These are phyloP conservation scores for Pseudocheirus occidentalis DNA, from an alignment of 2,797 vertebrate genomes.

Conservation along the genomic window DNA sequence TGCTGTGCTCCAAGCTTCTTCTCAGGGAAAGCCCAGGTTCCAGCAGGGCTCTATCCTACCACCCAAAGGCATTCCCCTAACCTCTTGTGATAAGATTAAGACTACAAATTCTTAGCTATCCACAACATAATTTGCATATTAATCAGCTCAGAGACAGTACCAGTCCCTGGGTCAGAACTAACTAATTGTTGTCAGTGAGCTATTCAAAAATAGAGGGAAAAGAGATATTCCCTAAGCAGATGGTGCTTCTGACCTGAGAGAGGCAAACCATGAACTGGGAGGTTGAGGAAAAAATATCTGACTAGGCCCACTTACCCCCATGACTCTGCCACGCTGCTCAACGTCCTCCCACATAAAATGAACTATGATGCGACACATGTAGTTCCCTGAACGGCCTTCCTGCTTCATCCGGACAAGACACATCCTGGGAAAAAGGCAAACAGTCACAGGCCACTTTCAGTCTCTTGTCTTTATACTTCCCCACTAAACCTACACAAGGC, in stretches of 20 bases:
- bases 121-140: neutral
- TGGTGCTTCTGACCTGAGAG: slow-evolving; percentile 8
- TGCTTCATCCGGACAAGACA: slow-evolving; percentile 97
- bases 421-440: slow-evolving; percentile 88
- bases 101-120: neutral
- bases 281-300: neutral
- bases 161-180: neutral
- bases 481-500: neutral
- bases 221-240: slow-evolving; percentile 22
- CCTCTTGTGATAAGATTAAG: neutral
- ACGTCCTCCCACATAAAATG: slow-evolving; percentile 99
- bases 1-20: neutral
- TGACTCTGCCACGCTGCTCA: slow-evolving; percentile 96
- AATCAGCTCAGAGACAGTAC: slow-evolving; percentile 16
- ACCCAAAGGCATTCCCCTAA: neutral
- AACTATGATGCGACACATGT: slow-evolving; percentile 97
- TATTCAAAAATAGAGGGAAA: slow-evolving; percentile 48
- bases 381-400: slow-evolving; percentile 95
- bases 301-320: slow-evolving; percentile 91
- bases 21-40: neutral
- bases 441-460: slow-evolving; percentile 24
- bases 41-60: neutral
- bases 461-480: slow-evolving; percentile 42
- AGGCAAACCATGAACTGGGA: neutral
- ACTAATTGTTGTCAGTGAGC: slow-evolving; percentile 1